Percentiles rank a stretch among this genome's conserved stretches.
Conservation (phyloP, 2,113 vertebrate genomes). For the Toxotes chatareus region DNA sequence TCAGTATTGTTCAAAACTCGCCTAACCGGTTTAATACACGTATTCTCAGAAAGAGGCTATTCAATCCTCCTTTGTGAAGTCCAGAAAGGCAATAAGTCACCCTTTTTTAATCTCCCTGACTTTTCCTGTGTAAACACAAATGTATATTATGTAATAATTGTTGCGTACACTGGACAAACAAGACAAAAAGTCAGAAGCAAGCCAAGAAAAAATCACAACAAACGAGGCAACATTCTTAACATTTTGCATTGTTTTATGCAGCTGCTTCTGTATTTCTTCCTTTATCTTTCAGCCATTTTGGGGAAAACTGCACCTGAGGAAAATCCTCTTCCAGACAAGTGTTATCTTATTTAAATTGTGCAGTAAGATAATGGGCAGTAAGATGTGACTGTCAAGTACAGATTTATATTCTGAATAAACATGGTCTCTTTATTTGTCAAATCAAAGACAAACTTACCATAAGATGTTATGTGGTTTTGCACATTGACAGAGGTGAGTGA, state of each 20-base stretch:
- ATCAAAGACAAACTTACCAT: too few species aligned
- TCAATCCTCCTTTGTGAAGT: neutral
- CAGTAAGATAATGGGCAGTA: too few species aligned
- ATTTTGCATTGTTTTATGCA: neutral
- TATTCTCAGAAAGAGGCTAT: constrained; percentile 1
- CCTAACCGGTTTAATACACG: constrained; percentile 35
- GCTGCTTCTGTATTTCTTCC: neutral
- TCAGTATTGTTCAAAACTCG: constrained; percentile 48
- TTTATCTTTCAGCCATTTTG: neutral
- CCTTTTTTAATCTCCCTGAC: neutral
- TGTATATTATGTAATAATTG: neutral
- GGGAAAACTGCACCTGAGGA: neutral
- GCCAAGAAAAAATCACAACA: neutral
- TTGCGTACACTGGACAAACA: neutral
- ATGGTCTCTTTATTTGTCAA: too few species aligned
- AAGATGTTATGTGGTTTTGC: too few species aligned
- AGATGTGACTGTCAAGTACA: too few species aligned
- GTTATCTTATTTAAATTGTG: neutral
- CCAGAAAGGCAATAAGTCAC: neutral
- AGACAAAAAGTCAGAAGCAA: neutral
- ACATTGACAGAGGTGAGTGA: too few species aligned
- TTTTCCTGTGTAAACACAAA: constrained; percentile 21
- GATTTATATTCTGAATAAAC: too few species aligned
- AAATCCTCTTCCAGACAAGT: neutral
- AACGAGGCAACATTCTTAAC: neutral